Conservation (phyloP, 2,888 invertebrate species). For the Plebejus anna region DNA sequence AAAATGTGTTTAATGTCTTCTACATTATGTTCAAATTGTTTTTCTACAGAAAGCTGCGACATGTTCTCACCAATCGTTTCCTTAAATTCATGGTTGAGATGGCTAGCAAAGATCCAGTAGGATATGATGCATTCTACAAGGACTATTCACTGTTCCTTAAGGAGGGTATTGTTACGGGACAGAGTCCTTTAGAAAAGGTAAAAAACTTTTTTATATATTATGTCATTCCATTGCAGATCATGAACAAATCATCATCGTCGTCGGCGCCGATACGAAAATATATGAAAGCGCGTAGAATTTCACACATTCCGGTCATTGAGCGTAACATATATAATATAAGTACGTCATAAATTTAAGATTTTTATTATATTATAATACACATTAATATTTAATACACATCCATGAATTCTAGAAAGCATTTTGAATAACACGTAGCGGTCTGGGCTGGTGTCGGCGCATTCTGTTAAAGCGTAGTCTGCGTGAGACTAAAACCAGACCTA, state of each 20-base stretch:
- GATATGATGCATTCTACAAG: slow-evolving; percentile 91
- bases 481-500: no score
- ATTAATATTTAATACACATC: no score
- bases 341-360: no score
- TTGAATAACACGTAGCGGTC: no score
- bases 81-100: slow-evolving; percentile 92
- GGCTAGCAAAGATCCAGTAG: slow-evolving; percentile 89
- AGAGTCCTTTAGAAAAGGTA: slow-evolving; percentile 90
- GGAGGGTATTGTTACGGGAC: slow-evolving; percentile 95
- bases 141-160: slow-evolving; percentile 96
- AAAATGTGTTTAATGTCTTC: neutral
- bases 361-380: no score
- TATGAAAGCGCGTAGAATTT: no score
- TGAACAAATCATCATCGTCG: no score
- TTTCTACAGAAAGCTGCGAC: slow-evolving; percentile 84
- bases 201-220: neutral
- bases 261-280: no score
- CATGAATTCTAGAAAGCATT: neutral
- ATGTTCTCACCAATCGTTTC: slow-evolving; percentile 90
- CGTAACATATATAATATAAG: no score
- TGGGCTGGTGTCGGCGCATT: no score
- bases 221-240: no score
- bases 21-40: neutral
- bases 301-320: no score
- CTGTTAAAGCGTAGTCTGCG: neutral